A percentile compares a stretch with the other conserved stretches of the same genome.
Conservation (phyloP, 2,888 invertebrate species). For the Noctua comes region DNA sequence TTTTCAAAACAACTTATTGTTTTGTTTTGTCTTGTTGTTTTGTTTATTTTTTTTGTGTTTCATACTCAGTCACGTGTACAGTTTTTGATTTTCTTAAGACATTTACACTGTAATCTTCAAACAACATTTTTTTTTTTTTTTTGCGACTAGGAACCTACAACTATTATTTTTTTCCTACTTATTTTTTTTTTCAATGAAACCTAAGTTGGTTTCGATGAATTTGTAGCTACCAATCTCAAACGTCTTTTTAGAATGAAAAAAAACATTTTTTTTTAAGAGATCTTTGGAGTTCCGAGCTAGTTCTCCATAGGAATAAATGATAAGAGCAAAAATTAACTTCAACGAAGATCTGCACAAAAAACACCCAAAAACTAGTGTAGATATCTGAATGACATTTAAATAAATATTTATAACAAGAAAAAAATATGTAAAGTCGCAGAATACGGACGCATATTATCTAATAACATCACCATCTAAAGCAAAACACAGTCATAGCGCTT, state of each 20-base stretch:
- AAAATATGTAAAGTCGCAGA: background rate
- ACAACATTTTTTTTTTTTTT: background rate
- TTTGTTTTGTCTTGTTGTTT: no score
- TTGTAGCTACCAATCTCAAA: background rate
- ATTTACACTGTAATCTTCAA: background rate
- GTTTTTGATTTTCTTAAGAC: background rate
- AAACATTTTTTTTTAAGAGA: no score
- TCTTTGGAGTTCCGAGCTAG: background rate
- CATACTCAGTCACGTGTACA: background rate
- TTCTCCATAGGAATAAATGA: background rate
- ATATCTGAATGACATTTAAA: background rate
- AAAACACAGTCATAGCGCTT: slow-evolving; percentile 11
- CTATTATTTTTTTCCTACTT: background rate
- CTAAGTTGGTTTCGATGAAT: background rate
- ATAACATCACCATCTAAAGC: background rate
- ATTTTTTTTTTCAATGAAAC: background rate
- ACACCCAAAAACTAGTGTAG: no score
- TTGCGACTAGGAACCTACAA: no score
- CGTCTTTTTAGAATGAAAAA: no score
- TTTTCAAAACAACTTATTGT: slow-evolving; percentile 61
- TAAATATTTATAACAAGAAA: background rate
- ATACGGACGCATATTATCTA: slow-evolving; percentile 4
- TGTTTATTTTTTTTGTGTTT: no score
- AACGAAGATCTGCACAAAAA: background rate
- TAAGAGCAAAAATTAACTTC: slow-evolving; percentile 12